A percentile compares a stretch with the other conserved stretches of the same genome.
Evolutionary conservation across 2,113 vertebrate genomes (phyloP).

Genomic region (Microcebus tavaratra): DNA sequence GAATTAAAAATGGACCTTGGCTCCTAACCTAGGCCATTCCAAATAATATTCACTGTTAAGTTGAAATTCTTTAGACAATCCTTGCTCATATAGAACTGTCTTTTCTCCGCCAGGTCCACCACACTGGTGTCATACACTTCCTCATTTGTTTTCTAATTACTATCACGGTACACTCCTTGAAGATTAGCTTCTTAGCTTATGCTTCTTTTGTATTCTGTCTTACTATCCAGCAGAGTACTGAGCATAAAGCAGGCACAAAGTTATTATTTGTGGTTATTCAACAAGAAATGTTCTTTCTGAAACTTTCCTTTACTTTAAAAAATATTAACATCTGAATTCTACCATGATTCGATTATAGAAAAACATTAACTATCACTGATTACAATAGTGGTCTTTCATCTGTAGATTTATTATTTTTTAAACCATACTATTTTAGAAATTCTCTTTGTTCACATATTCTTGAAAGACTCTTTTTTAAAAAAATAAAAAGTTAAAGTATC

Average conservation of each 20-base stretch:
- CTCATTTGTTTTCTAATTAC: background rate
- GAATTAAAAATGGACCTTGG: background rate
- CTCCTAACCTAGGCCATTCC: background rate
- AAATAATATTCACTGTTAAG: background rate
- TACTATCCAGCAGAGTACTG: background rate
- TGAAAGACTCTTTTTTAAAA: background rate
- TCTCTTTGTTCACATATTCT: constrained; percentile 48
- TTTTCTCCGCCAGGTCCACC: background rate
- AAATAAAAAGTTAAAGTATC: background rate
- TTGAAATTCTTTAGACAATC: background rate
- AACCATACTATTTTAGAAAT: constrained; percentile 30
- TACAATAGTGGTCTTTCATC: background rate
- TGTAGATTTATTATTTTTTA: constrained; percentile 26
- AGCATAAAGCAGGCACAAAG: background rate
- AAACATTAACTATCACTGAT: background rate
- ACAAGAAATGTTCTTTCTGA: background rate
- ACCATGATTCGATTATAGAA: background rate
- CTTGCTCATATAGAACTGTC: background rate
- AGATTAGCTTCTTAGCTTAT: background rate
- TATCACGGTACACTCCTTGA: background rate
- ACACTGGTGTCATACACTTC: background rate
- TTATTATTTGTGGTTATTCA: background rate
- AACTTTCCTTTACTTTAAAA: constrained; percentile 26
- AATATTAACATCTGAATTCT: background rate
- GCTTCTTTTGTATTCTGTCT: background rate